Evolutionary conservation across 2,888 invertebrate genomes (phyloP).

Genomic region (Drosophila nr. perissopoda): DNA sequence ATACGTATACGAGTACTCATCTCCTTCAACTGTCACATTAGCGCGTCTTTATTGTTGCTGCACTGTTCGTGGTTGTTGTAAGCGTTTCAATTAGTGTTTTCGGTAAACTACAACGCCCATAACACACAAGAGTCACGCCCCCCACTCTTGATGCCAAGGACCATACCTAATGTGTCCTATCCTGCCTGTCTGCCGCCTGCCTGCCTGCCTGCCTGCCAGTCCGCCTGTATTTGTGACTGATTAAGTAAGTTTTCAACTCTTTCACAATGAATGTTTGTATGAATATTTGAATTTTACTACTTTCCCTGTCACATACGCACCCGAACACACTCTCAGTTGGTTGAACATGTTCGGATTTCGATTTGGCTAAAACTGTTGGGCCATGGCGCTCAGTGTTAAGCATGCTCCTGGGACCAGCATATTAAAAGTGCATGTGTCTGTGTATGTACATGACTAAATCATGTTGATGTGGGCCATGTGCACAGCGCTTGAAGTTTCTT

Average conservation of each 20-base stretch:
- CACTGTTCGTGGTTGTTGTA: constrained; percentile 38
- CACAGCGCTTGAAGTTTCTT: constrained; percentile 2
- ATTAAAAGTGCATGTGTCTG: constrained; percentile 13
- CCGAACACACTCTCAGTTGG: constrained; percentile 8
- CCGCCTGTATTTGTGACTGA: constrained; percentile 1
- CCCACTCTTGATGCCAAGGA: constrained; percentile 11
- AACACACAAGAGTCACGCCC: constrained; percentile 38
- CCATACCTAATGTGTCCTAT: constrained; percentile 18
- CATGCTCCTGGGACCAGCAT: constrained; percentile 28
- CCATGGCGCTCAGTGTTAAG: constrained; percentile 16
- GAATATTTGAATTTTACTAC: constrained; percentile 46
- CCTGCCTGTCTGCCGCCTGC: neutral
- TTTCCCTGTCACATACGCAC: neutral
- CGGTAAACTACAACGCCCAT: constrained; percentile 46
- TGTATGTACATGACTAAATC: constrained; percentile 17
- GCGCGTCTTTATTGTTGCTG: constrained; percentile 40
- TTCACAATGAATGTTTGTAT: constrained; percentile 51
- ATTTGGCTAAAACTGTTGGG: constrained; percentile 2
- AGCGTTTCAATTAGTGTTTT: constrained; percentile 77
- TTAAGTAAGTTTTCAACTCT: constrained; percentile 17
- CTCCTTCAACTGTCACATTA: constrained; percentile 55
- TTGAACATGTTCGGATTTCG: constrained; percentile 10
- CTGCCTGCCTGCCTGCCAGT: neutral
- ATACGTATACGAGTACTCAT: constrained; percentile 39
- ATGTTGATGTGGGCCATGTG: constrained; percentile 5